These are phyloP conservation scores for Todiramphus chloris DNA, from an alignment of 2,113 vertebrate genomes.

Conservation along the genomic window DNA sequence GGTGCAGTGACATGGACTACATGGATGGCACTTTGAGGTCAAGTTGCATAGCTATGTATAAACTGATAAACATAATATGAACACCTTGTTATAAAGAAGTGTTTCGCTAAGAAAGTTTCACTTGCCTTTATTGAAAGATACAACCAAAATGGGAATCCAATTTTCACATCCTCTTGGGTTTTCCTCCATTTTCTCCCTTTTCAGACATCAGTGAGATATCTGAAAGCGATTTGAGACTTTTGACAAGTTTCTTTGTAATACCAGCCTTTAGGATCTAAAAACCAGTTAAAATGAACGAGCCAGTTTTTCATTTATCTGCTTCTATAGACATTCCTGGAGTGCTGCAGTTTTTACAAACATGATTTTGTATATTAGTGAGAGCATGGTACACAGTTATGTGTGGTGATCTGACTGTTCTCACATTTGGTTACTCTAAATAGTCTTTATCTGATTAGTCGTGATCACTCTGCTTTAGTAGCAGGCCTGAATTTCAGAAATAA, in stretches of 20 bases:
- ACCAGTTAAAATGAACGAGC: background rate
- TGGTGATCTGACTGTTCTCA: background rate
- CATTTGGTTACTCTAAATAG: background rate
- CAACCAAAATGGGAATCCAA: background rate
- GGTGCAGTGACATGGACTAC: background rate
- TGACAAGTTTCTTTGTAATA: background rate
- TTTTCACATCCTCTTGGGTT: background rate
- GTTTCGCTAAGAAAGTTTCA: background rate
- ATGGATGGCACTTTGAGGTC: background rate
- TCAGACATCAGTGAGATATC: background rate
- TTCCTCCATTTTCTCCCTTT: background rate
- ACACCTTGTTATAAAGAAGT: background rate
- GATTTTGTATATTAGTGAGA: background rate
- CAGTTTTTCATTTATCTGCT: background rate
- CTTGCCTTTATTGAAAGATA: background rate
- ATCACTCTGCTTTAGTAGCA: slow-evolving; percentile 17
- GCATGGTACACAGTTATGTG: background rate
- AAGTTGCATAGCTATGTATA: background rate
- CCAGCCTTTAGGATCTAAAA: background rate
- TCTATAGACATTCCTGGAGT: background rate
- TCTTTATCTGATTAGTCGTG: slow-evolving; percentile 1
- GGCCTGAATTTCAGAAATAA: slow-evolving; percentile 10
- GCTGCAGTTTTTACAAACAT: background rate
- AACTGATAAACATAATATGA: background rate
- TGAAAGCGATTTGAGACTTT: background rate